Evolutionary conservation across 1,140 invertebrate species (phyloP), one percentile per base, ranked within the genome.

Genomic region (Drosophila pachea): DNA sequence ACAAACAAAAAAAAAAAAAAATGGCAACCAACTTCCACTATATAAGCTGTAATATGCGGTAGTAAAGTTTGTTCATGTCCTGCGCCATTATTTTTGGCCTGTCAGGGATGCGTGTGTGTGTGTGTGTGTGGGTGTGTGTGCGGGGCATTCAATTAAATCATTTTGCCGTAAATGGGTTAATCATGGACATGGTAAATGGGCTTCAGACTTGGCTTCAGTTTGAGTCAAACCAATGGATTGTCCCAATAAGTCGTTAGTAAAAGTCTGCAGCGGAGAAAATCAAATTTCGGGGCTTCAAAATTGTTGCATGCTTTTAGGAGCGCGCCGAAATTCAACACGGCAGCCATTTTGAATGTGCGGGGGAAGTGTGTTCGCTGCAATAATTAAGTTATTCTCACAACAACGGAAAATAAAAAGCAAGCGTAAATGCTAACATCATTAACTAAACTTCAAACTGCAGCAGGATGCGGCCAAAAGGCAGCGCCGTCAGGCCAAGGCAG

Each of bases 351-450:
- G 68, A 68, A 67, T 66, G 60, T 45, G 45, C 54, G 8, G 54
- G 69, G 22, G 22, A 77, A 62, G 63, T 16, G 52, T 72, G 63
- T 84, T 78, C 48, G 66, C 40, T 69, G 72, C 70, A 83, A 78
- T 79, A 86, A 84, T 86, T 78, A 84, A 84, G 81, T 84, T 84
- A 84, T 83, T 82, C 63, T 48, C 29, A 53, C 14, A 68, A 63
- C 66, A 83, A 74, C 59, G 68, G 63, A 32, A 12, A 40, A 14
- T 3, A 61, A 36, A 59, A 64, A 65, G 40, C 49, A 50, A 14
- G 43, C 69, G 59, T 76, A 59, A 74, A 70, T 73, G 79, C 66
- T 86, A 86, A 84, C 81, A 50, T 45, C 70, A 79, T 84, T 84
- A 84, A 74, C 79, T 84, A 84, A 84, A 56, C 68, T 56, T 60